Percentiles rank a stretch among this genome's conserved stretches.
Conservation (phyloP, 1,140 invertebrate genomes). For the Heterodera carotae region DNA sequence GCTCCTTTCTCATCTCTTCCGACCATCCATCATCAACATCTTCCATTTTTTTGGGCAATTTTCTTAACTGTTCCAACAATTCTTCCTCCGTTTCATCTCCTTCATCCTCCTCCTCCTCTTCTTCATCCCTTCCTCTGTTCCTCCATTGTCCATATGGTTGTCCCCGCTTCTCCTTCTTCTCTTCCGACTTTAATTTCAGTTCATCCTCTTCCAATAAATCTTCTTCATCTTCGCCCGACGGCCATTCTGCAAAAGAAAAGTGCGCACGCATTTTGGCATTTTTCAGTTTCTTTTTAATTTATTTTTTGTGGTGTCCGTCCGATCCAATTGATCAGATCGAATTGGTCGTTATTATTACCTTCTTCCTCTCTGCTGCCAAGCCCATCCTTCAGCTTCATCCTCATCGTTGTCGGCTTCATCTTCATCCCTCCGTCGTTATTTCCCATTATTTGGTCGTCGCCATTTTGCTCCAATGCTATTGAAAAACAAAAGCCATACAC, state of each 20-base stretch:
- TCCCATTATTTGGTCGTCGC: too few relatives aligned
- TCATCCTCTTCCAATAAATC: not conserved
- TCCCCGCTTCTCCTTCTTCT: not conserved
- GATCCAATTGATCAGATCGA: too few relatives aligned
- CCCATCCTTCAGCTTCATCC: conserved; percentile 2
- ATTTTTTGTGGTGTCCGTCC: too few relatives aligned
- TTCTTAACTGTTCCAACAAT: too few relatives aligned
- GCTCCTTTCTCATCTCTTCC: not conserved
- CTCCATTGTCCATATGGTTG: not conserved
- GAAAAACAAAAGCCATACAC: too few relatives aligned
- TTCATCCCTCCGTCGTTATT: not conserved
- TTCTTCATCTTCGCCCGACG: not conserved
- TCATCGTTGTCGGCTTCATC: conserved; percentile 10
- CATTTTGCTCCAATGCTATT: not conserved
- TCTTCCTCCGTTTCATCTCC: too few relatives aligned
- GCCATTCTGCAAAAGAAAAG: conserved; percentile 10
- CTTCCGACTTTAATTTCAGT: not conserved
- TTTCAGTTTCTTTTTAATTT: too few relatives aligned
- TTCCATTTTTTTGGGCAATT: too few relatives aligned
- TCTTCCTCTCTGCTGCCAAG: not conserved
- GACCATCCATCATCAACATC: not conserved
- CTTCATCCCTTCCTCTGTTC: not conserved
- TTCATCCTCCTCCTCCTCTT: not conserved
- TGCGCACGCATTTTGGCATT: too few relatives aligned
- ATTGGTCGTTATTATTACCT: not conserved